These are phyloP conservation scores for Hypercompe scribonia DNA, from an alignment of 2,888 invertebrate genomes.

Conservation along the genomic window DNA sequence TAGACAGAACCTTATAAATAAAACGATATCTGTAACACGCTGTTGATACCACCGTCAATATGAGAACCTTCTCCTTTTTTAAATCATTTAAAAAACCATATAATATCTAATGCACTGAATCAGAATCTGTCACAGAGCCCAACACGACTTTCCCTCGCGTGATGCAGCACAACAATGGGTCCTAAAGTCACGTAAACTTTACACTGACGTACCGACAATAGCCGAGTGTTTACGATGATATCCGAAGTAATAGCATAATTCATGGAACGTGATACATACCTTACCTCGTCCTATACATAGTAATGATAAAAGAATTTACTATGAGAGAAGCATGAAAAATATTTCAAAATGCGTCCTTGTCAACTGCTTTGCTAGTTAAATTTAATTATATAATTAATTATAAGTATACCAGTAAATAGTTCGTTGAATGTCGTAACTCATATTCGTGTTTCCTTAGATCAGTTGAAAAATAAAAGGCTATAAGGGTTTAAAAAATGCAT, in stretches of 20 bases:
- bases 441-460: too few species aligned
- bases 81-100: constrained; percentile 6
- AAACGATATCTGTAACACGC: too few species aligned
- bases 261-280: neutral
- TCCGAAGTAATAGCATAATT: neutral
- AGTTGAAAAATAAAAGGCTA: too few species aligned
- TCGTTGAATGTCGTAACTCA: too few species aligned
- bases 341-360: too few species aligned
- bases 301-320: too few species aligned
- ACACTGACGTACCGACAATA: constrained; percentile 13
- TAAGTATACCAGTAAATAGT: too few species aligned
- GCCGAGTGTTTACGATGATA: constrained; percentile 36
- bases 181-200: constrained; percentile 37
- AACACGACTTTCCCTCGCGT: constrained; percentile 44
- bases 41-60: too few species aligned
- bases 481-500: too few species aligned
- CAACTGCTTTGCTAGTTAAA: neutral
- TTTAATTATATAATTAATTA: neutral
- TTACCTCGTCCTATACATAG: neutral
- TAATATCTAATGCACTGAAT: constrained; percentile 2
- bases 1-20: too few species aligned
- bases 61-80: too few species aligned
- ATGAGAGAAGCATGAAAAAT: too few species aligned
- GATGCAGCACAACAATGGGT: constrained; percentile 44
- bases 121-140: constrained; percentile 14